Percentiles rank a stretch among this genome's conserved stretches.
These are phyloP conservation scores for Aphodius granarius DNA, from an alignment of 2,888 invertebrate genomes.

Conservation along the genomic window DNA sequence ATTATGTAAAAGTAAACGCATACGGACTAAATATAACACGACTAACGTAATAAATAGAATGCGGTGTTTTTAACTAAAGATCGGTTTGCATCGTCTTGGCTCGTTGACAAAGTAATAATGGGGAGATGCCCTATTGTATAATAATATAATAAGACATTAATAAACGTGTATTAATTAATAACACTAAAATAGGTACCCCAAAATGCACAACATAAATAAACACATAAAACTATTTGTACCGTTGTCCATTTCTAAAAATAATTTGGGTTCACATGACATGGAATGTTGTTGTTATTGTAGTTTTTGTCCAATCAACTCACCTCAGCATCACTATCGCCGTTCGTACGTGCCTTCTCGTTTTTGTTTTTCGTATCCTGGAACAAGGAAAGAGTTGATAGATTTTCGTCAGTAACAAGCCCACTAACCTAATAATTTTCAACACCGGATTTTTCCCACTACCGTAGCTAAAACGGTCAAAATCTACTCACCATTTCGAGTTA, in stretches of 20 bases:
- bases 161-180: background rate
- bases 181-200: background rate
- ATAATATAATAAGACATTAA: background rate
- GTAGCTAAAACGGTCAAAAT: background rate
- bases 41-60: background rate
- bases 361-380: conserved; percentile 64
- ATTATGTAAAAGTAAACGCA: background rate
- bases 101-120: background rate
- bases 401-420: conserved; percentile 33
- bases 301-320: conserved; percentile 49
- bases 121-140: background rate
- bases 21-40: background rate
- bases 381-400: conserved; percentile 43
- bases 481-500: conserved; percentile 35
- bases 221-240: background rate
- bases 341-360: conserved; percentile 57
- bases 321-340: conserved; percentile 61
- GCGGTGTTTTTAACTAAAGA: background rate
- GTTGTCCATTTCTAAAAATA: background rate
- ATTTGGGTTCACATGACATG: background rate
- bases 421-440: conserved; percentile 37
- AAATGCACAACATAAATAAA: background rate
- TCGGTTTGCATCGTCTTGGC: background rate
- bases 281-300: background rate
- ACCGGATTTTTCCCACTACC: background rate